Base-by-base conservation (phyloP, 2,888 invertebrate species). In the Eubasilissa splendida region DNA sequence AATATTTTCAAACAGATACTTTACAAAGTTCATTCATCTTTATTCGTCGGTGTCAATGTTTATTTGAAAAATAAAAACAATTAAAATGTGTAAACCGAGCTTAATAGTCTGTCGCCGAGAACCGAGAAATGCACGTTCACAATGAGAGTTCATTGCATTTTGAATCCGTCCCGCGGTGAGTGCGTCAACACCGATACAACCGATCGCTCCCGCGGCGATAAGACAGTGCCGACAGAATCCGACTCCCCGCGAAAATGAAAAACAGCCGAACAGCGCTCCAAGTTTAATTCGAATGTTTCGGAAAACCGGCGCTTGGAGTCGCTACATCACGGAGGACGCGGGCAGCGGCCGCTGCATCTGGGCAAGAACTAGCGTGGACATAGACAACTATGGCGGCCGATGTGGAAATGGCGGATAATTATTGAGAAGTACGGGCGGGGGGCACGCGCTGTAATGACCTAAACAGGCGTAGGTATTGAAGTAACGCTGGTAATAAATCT, bases 201-300 rank as follows among this genome's bases (percentile, higher is more conserved):
- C 74, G 74, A 59, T 31, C 74, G 42, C 58, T 22, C 56, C 22
- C 74, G 74, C 74, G 74, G 74, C 74, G 70, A 54, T 74, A 58
- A 74, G n/a, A 33, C 56, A 74, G 53, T 71, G 71, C n/a, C 11
- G 52, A 33, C 12, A 56, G 31, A 31, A 42, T 11, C 73, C 22
- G 42, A 58, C 73, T 42, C 73, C 58, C 58, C 12, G 12, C 73
- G 58, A 42, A 63, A 58, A 31, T 42, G 73, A 59, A 74, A 74
- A 74, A 74, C 22, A 12, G 31, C 50, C 52, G 50, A 52, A 59
- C 4, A 1, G 22, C 11, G 54, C 10, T 14, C 63, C 53, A 10
- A n/a, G 59, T 9, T 74, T 42, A 4, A 22, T 22, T 22, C 22
- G 22, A 22, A 22, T 22, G 9, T n/a, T 59, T n/a, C 56, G 73